phyloP scores from a whole-genome alignment of 64 coral and sea anemone genomes.

The Stichodactyla mertensii region DNA sequence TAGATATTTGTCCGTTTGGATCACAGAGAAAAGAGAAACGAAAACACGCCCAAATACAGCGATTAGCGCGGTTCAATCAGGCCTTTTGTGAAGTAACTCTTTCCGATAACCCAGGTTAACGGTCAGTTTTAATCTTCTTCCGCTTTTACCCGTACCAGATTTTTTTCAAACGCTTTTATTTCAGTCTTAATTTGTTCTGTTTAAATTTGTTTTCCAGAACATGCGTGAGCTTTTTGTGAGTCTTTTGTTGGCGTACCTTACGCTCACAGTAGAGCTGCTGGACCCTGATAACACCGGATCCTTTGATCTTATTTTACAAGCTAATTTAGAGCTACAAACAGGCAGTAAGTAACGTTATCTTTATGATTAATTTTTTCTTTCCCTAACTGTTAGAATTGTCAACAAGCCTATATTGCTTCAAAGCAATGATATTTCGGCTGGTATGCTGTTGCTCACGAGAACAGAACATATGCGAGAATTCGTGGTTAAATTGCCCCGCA shows the following conservation, averaged over 20 bases:
- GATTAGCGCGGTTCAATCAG: no score
- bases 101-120: no score
- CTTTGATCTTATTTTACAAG: slow-evolving; percentile 50
- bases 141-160: no score
- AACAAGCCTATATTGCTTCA: no score
- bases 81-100: no score
- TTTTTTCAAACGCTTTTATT: background rate
- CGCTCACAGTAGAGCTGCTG: background rate
- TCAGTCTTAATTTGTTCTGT: background rate
- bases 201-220: background rate
- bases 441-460: no score
- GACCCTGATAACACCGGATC: slow-evolving; percentile 17
- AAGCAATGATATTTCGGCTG: no score
- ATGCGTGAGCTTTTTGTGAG: background rate
- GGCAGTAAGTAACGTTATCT: slow-evolving; percentile 18
- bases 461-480: no score
- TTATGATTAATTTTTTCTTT: background rate
- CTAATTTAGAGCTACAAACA: slow-evolving; percentile 30
- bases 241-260: background rate
- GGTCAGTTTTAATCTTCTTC: no score
- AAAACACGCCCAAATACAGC: no score
- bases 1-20: no score
- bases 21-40: no score
- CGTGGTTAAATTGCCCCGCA: background rate
- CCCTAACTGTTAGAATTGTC: background rate